Conservation (phyloP, 2,888 invertebrate genomes). For the Aproaerema taeniolella region DNA sequence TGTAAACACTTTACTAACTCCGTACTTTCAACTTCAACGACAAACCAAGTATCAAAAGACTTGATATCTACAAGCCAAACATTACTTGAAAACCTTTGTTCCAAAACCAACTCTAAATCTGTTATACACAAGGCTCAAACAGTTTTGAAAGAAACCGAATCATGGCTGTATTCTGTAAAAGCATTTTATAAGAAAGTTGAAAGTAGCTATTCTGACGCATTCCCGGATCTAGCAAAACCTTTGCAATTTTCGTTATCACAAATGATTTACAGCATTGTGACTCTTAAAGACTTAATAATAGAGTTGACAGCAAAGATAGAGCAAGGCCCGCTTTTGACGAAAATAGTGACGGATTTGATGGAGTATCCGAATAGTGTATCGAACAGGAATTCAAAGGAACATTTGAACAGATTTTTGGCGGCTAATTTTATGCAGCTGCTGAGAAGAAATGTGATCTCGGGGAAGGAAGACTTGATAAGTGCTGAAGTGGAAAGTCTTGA, state of each 20-base stretch:
- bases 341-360: slow-evolving; percentile 62
- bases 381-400: slow-evolving; percentile 29
- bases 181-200: slow-evolving; percentile 77
- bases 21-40: slow-evolving; percentile 46
- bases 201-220: slow-evolving; percentile 78
- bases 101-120: slow-evolving; percentile 14
- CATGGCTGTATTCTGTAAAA: slow-evolving; percentile 74
- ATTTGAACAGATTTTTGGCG: slow-evolving; percentile 66
- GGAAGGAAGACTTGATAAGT: slow-evolving; percentile 27
- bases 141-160: slow-evolving; percentile 56
- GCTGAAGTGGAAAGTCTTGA: slow-evolving; percentile 66
- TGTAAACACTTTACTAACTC: slow-evolving; percentile 67
- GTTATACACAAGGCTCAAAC: slow-evolving; percentile 36
- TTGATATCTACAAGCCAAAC: slow-evolving; percentile 34
- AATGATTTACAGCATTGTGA: slow-evolving; percentile 79
- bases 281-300: slow-evolving; percentile 71
- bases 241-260: slow-evolving; percentile 82
- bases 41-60: slow-evolving; percentile 36
- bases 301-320: slow-evolving; percentile 58
- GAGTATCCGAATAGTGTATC: slow-evolving; percentile 64
- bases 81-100: slow-evolving; percentile 26
- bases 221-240: slow-evolving; percentile 87
- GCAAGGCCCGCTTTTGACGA: slow-evolving; percentile 37
- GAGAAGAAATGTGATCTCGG: slow-evolving; percentile 32
- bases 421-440: slow-evolving; percentile 49